Base-by-base conservation (phyloP, 1,140 invertebrate genomes). In the Kradibia gibbosae region DNA sequence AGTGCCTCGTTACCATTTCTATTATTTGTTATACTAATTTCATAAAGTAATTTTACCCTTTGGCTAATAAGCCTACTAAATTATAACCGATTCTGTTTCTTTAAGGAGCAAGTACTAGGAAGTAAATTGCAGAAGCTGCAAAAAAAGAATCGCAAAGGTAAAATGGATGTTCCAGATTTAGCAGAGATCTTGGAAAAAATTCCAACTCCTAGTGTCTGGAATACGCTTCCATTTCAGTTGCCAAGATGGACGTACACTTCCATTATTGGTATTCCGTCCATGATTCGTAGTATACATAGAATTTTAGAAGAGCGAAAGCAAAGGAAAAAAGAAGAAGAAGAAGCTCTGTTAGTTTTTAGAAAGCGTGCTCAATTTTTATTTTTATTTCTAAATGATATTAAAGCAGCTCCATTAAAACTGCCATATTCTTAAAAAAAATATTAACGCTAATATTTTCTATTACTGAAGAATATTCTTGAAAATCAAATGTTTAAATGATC, bases 141-240 rank as follows among this genome's bases (percentile, higher is more conserved):
- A 85, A 95, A 94, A 86, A 95, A 93, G 89, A 93, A 93, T 88
- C 91, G 88, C 82, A 94, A 92, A 87, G 91, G 91, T 74, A 92
- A 93, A 85, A 93, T 92, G 81, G 94, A 94, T 85, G 92, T 93
- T 57, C 91, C 93, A 42, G 93, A 94, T 78, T 90, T 94, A 82
- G 92, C 93, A 25, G 94, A 95, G 36, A 93, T 95, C 80, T 90
- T 95, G 34, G 93, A 94, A 17, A 93, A 94, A 85, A 93, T 97
- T 70, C 95, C 95, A 39, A 95, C 94, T 85, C 96, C 96, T 13
- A 96, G 95, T 84, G 91, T 96, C 62, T 93, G 93, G 86, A 94
- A 97, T 87, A 96, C 96, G 25, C 90, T 98, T 86, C 97, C 96
- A 3, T 94, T 97, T 85, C 96, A 97, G 92, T 93, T 97, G 85